These are phyloP conservation scores for Hippopotamyrus pictus DNA, from an alignment of 2,797 vertebrate genomes.

Conservation along the genomic window DNA sequence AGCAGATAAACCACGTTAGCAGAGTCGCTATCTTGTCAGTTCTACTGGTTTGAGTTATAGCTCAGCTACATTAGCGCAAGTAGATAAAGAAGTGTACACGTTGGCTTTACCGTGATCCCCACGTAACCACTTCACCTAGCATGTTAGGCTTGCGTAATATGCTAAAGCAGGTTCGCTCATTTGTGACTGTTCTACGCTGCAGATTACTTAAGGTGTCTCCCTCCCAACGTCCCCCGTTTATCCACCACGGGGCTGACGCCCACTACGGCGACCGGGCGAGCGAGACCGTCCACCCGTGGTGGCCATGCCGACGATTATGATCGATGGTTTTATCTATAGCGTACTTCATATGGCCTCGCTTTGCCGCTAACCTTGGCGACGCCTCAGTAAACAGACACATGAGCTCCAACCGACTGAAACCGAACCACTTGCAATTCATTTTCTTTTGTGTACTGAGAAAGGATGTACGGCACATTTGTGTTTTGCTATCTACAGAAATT, in stretches of 20 bases:
- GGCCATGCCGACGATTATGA: not conserved
- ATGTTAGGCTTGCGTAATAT: not conserved
- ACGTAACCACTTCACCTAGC: not conserved
- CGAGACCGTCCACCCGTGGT: not conserved
- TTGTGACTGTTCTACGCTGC: not conserved
- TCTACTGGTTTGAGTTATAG: not conserved
- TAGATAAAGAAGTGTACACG: not conserved
- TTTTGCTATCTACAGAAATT: not conserved
- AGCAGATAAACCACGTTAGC: not conserved
- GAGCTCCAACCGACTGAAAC: not conserved
- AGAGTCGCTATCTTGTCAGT: not conserved
- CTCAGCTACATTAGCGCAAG: not conserved
- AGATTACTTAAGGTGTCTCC: not conserved
- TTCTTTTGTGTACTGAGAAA: not conserved
- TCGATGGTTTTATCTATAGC: constrained; percentile 4
- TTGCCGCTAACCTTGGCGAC: not conserved
- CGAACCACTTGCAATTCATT: not conserved
- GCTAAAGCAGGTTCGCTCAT: not conserved
- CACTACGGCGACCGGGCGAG: not conserved
- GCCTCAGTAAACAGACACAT: not conserved
- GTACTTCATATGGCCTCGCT: not conserved
- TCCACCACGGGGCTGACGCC: not conserved
- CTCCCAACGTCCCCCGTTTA: not conserved
- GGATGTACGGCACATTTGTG: not conserved
- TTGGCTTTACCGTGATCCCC: not conserved